phyloP scores from a whole-genome alignment of 2,888 invertebrate genomes.

The Platypus cylindrus region DNA sequence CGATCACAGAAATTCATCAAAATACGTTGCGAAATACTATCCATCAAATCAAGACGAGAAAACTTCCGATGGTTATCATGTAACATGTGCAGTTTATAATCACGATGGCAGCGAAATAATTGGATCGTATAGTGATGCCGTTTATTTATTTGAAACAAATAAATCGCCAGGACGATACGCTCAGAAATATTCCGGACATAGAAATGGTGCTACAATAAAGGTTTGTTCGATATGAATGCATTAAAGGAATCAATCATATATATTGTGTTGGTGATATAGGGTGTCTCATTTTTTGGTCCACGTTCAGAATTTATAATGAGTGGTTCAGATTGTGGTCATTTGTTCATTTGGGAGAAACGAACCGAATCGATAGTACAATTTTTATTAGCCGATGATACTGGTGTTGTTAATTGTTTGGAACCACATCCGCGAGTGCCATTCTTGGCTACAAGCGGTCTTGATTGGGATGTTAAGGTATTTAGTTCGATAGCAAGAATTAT shows the following conservation, averaged over 20 bases:
- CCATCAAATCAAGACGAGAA: conserved; percentile 20
- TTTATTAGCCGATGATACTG: conserved; percentile 66
- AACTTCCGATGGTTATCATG: conserved; percentile 37
- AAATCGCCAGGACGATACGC: conserved; percentile 38
- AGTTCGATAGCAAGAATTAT: too few relatives aligned
- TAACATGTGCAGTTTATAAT: conserved; percentile 86
- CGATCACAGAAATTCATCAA: conserved; percentile 28
- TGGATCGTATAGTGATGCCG: conserved; percentile 89
- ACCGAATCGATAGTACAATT: conserved; percentile 83
- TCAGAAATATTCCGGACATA: conserved; percentile 45
- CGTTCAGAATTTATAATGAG: conserved; percentile 82
- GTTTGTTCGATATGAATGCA: neutral
- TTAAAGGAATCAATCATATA: neutral
- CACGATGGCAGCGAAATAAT: conserved; percentile 82
- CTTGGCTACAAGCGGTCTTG: conserved; percentile 83
- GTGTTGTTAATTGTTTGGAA: conserved; percentile 86
- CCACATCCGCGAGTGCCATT: conserved; percentile 80
- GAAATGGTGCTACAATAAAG: conserved; percentile 56
- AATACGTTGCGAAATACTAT: conserved; percentile 23
- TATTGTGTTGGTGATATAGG: conserved; percentile 41
- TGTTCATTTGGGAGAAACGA: conserved; percentile 81
- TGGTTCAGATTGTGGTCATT: conserved; percentile 86
- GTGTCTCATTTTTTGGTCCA: conserved; percentile 88
- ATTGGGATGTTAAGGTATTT: conserved; percentile 75
- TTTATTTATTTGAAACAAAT: conserved; percentile 72